Conservation (phyloP, 1,140 invertebrate genomes). For the Diploscapter pachys region DNA sequence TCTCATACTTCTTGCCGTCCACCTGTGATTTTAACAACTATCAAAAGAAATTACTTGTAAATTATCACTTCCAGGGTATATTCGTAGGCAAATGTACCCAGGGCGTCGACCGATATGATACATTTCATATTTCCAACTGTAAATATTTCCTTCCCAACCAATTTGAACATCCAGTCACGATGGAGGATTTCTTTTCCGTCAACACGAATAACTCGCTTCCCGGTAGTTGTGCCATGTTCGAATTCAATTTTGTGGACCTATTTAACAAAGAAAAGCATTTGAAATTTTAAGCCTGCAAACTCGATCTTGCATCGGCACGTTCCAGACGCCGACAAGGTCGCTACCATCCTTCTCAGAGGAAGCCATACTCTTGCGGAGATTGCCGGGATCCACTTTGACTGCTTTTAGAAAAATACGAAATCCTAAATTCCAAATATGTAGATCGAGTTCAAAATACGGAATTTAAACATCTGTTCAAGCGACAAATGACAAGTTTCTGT, state of each 20-base stretch:
- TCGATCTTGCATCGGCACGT: no score
- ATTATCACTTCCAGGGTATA: slow-evolving; percentile 68
- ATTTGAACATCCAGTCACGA: slow-evolving; percentile 81
- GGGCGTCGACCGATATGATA: slow-evolving; percentile 71
- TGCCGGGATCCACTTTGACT: no score
- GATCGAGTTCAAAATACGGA: no score
- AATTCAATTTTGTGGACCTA: slow-evolving; percentile 74
- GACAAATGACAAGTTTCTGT: no score
- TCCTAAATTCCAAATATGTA: no score
- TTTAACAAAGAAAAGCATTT: no score
- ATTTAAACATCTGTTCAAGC: no score
- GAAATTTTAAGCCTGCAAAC: no score
- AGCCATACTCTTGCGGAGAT: no score
- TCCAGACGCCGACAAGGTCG: no score
- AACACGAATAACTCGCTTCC: slow-evolving; percentile 74
- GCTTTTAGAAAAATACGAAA: no score
- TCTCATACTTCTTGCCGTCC: slow-evolving; percentile 73
- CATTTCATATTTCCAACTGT: slow-evolving; percentile 65
- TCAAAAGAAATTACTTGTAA: background rate
- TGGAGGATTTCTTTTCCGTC: slow-evolving; percentile 76
- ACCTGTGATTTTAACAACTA: slow-evolving; percentile 59
- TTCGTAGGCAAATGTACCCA: slow-evolving; percentile 75
- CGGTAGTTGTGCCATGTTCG: slow-evolving; percentile 81
- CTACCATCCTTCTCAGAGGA: no score
- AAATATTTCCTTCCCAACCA: slow-evolving; percentile 73